phyloP scores from a whole-genome alignment of 2,888 invertebrate species.

The Agrochola litura region DNA sequence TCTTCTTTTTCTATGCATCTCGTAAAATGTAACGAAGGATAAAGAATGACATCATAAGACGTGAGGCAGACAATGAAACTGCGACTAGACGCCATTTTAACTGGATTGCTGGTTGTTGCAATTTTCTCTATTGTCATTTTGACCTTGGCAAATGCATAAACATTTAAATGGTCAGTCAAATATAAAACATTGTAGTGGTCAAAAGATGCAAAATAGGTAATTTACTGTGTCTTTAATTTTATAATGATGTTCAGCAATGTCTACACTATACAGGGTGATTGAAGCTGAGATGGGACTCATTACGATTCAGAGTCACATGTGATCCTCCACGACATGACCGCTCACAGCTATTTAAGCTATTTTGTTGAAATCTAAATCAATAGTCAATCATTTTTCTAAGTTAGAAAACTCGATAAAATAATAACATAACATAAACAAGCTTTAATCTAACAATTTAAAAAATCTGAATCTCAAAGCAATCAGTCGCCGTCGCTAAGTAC shows the following conservation, averaged over 20 bases:
- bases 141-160: not conserved
- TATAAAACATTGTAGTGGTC: not conserved
- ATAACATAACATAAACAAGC: not conserved
- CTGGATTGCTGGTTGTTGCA: constrained; percentile 37
- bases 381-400: too few species aligned
- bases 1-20: constrained; percentile 30
- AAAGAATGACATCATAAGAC: constrained; percentile 45
- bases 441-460: not conserved
- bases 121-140: constrained; percentile 33
- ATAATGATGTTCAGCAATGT: not conserved
- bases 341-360: too few species aligned
- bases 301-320: not conserved
- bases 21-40: constrained; percentile 36
- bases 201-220: not conserved
- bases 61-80: constrained; percentile 33
- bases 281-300: not conserved
- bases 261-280: too few species aligned
- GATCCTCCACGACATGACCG: not conserved
- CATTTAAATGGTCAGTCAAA: not conserved
- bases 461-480: constrained; percentile 12
- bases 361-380: not conserved
- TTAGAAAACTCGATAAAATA: too few species aligned
- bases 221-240: too few species aligned
- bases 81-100: constrained; percentile 53
- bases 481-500: constrained; percentile 35